Percentiles rank a stretch among this genome's conserved stretches.
phyloP scores from a whole-genome alignment of 2,113 vertebrate genomes.

The Poeciliopsis retropinna region DNA sequence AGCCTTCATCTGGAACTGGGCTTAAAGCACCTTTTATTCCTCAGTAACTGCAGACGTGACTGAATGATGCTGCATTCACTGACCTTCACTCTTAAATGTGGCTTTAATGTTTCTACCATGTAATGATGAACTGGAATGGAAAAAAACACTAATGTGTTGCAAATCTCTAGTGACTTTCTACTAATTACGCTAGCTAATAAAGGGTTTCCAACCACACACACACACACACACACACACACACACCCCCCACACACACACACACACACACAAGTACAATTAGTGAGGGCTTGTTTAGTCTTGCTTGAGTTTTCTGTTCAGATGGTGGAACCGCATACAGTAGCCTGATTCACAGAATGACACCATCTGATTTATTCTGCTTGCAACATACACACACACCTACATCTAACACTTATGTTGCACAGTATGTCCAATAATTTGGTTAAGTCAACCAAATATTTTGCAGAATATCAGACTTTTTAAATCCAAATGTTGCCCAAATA shows the following conservation, averaged over 20 bases:
- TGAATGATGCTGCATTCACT: constrained; percentile 23
- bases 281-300: not conserved
- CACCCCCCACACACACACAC: too few relatives aligned
- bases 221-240: too few relatives aligned
- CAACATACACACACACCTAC: not conserved
- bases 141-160: constrained; percentile 9
- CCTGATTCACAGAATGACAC: not conserved
- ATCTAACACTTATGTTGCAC: too few relatives aligned
- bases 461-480: not conserved
- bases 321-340: not conserved
- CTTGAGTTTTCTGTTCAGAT: not conserved
- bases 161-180: constrained; percentile 17
- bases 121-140: constrained; percentile 24
- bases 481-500: not conserved
- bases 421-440: too few relatives aligned
- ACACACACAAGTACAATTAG: not conserved
- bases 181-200: constrained; percentile 8
- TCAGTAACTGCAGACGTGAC: constrained; percentile 22
- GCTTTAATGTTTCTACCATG: constrained; percentile 38
- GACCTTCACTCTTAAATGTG: constrained; percentile 41
- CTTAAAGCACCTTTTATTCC: constrained; percentile 25
- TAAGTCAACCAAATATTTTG: too few relatives aligned
- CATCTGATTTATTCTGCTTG: not conserved
- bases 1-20: constrained; percentile 34
- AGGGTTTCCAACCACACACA: not conserved